phyloP scores from a whole-genome alignment of 1,140 invertebrate genomes.

The Neodiprion virginianus region DNA sequence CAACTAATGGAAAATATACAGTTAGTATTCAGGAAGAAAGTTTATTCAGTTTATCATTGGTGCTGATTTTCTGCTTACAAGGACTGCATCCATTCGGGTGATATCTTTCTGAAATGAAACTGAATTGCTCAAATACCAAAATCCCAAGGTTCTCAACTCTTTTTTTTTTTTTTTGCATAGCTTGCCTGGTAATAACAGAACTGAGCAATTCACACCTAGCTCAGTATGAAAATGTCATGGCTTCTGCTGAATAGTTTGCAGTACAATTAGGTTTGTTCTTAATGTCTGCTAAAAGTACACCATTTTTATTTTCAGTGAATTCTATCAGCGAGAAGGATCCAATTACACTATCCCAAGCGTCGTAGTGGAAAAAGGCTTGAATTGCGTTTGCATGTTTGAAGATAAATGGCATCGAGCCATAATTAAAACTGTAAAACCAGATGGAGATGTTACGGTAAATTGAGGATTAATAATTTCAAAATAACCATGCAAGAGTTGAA shows the following conservation, averaged over 20 bases:
- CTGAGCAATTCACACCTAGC: no score
- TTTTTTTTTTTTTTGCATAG: no score
- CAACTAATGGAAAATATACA: slow-evolving; percentile 43
- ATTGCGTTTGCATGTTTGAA: slow-evolving; percentile 49
- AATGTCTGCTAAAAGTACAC: not conserved
- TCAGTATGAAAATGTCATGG: no score
- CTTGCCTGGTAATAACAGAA: no score
- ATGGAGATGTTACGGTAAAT: slow-evolving; percentile 38
- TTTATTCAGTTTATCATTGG: slow-evolving; percentile 9
- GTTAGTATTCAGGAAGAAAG: slow-evolving; percentile 37
- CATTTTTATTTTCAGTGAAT: slow-evolving; percentile 39
- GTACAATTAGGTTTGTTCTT: not conserved
- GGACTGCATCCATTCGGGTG: not conserved
- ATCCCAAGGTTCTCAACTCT: no score
- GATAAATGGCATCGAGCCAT: slow-evolving; percentile 52
- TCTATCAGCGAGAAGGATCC: slow-evolving; percentile 34
- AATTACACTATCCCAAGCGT: slow-evolving; percentile 43
- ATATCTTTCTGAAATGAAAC: not conserved
- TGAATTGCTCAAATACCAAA: not conserved
- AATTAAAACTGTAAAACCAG: slow-evolving; percentile 43
- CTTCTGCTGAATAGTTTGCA: no score
- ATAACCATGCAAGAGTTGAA: slow-evolving; percentile 18
- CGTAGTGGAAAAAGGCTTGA: slow-evolving; percentile 45
- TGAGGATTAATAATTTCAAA: slow-evolving; percentile 5
- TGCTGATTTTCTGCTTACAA: slow-evolving; percentile 18